phyloP scores from a whole-genome alignment of 92 coral and sea anemone genomes.

The Phenganax stokvisi region DNA sequence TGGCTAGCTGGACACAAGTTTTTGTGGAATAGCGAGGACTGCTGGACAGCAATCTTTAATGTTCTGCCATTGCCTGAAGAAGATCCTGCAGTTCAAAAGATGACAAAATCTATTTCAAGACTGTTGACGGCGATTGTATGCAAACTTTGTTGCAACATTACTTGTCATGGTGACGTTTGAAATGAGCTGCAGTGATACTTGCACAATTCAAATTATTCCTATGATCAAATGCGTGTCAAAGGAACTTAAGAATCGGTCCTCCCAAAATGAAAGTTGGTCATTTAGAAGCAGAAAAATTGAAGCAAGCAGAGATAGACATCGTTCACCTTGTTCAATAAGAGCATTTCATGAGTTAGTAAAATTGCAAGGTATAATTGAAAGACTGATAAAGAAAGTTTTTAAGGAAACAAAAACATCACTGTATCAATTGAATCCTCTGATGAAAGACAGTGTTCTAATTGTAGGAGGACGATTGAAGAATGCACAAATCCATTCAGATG shows the following conservation, averaged over 20 bases:
- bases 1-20: neutral
- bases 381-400: neutral
- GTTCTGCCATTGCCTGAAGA: neutral
- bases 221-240: too few species aligned
- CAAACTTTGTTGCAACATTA: too few species aligned
- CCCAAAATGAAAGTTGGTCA: too few species aligned
- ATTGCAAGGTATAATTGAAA: too few species aligned
- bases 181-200: too few species aligned
- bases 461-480: neutral
- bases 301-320: too few species aligned
- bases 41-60: neutral
- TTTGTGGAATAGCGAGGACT: neutral
- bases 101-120: neutral
- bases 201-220: too few species aligned
- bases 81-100: constrained; percentile 3
- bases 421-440: neutral
- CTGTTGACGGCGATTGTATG: neutral
- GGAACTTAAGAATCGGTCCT: too few species aligned
- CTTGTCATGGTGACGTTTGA: too few species aligned
- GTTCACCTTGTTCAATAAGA: too few species aligned
- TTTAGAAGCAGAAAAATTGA: too few species aligned
- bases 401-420: neutral
- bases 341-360: too few species aligned
- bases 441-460: neutral
- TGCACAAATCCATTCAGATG: neutral